Percentiles rank a stretch among this genome's conserved stretches.
phyloP scores from a whole-genome alignment of 1,140 invertebrate genomes.

The Drosophila jambulina region DNA sequence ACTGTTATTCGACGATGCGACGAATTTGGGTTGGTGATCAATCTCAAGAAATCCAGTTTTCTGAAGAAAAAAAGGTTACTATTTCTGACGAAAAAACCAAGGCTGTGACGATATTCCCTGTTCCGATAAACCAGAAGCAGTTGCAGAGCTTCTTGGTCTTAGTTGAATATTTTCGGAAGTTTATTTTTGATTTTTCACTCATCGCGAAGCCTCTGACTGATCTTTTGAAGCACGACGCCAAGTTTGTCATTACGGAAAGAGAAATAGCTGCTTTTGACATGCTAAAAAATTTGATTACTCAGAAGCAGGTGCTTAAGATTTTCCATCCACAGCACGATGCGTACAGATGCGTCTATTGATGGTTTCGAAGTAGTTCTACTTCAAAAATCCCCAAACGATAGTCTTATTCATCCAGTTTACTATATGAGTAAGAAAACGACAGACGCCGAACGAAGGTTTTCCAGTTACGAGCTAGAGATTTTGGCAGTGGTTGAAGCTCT shows the following conservation, averaged over 20 bases:
- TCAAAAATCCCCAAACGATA: background rate
- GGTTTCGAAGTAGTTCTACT: conserved; percentile 9
- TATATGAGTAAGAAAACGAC: background rate
- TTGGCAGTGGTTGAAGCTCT: background rate
- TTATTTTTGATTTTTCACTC: too few relatives aligned
- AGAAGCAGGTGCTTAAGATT: conserved; percentile 3
- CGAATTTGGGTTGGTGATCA: background rate
- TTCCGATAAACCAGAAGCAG: background rate
- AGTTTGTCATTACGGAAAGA: background rate
- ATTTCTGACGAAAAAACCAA: background rate
- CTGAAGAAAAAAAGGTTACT: background rate
- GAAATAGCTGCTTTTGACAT: background rate
- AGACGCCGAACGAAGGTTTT: background rate
- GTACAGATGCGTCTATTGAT: conserved; percentile 13
- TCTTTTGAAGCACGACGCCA: background rate
- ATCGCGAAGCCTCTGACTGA: background rate
- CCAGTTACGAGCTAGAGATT: background rate
- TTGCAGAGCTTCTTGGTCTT: background rate
- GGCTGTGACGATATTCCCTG: background rate
- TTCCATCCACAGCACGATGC: conserved; percentile 11
- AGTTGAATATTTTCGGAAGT: background rate
- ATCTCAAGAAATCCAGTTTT: background rate
- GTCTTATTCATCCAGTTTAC: background rate
- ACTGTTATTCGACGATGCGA: background rate
- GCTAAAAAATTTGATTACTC: background rate